Conservation (phyloP, 2,797 vertebrate genomes). For the Babyrousa celebensis region DNA sequence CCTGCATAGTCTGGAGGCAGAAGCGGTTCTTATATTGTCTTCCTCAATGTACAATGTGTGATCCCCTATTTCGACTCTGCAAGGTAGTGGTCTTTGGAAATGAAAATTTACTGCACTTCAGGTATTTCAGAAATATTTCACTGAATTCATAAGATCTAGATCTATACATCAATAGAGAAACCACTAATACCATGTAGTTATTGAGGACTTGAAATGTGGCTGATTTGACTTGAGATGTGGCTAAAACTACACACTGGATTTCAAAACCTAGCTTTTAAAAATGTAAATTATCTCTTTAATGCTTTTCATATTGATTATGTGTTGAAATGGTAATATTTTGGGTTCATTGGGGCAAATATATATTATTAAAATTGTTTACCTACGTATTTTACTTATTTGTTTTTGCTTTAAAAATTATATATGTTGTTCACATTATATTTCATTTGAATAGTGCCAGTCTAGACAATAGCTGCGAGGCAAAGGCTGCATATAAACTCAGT, state of each 20-base stretch:
- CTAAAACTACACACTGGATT: background rate
- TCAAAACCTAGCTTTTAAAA: background rate
- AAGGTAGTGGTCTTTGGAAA: background rate
- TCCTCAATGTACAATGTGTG: background rate
- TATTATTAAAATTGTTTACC: constrained; percentile 7
- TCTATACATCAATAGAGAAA: background rate
- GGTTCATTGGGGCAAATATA: background rate
- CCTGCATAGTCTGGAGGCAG: background rate
- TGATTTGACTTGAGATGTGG: background rate
- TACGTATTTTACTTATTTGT: constrained; percentile 22
- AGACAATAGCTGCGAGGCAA: background rate
- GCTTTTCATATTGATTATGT: background rate
- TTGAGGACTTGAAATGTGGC: background rate
- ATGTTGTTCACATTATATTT: background rate
- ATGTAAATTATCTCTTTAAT: background rate
- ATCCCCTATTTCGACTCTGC: background rate
- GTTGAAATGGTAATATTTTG: background rate
- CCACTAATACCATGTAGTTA: background rate
- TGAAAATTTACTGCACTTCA: background rate
- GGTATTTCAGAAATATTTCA: background rate
- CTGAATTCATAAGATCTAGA: background rate
- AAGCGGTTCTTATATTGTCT: background rate
- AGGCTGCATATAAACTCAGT: background rate
- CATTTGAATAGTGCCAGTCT: background rate
- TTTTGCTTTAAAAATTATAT: background rate